A percentile compares a stretch with the other conserved stretches of the same genome.
phyloP scores from a whole-genome alignment of 2,113 vertebrate species.

The Thoracochromis brauschi region DNA sequence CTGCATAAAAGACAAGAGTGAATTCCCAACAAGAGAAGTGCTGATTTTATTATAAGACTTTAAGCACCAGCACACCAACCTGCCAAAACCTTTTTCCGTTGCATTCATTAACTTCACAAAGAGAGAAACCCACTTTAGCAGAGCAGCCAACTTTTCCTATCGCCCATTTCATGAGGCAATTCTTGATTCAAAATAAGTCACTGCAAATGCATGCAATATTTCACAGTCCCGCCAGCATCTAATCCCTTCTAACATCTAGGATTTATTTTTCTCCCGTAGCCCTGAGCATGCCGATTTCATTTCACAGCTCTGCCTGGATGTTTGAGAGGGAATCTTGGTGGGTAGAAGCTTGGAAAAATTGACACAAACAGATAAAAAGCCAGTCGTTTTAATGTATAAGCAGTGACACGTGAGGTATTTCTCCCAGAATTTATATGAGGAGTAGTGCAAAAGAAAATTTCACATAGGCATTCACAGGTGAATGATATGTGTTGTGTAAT shows the following conservation, averaged over 20 bases:
- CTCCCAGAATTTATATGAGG: neutral
- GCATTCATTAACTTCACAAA: neutral
- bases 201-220: neutral
- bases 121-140: neutral
- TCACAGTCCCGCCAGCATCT: neutral
- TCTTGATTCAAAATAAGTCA: neutral
- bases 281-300: constrained; percentile 4
- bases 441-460: neutral
- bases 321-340: neutral
- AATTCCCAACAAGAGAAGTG: neutral
- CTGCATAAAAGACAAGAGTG: neutral
- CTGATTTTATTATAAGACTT: neutral
- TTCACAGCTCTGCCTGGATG: constrained; percentile 16
- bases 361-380: neutral
- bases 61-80: neutral
- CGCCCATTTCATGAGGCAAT: neutral
- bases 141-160: neutral
- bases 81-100: neutral
- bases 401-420: neutral
- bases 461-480: neutral
- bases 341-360: neutral
- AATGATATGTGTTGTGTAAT: neutral
- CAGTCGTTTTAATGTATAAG: neutral
- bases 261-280: neutral
- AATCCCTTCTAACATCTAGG: constrained; percentile 7